A percentile compares a stretch with the other conserved stretches of the same genome.
Evolutionary conservation across 2,888 invertebrate species (phyloP).

Genomic region (Zygothrica quintamaculata): DNA sequence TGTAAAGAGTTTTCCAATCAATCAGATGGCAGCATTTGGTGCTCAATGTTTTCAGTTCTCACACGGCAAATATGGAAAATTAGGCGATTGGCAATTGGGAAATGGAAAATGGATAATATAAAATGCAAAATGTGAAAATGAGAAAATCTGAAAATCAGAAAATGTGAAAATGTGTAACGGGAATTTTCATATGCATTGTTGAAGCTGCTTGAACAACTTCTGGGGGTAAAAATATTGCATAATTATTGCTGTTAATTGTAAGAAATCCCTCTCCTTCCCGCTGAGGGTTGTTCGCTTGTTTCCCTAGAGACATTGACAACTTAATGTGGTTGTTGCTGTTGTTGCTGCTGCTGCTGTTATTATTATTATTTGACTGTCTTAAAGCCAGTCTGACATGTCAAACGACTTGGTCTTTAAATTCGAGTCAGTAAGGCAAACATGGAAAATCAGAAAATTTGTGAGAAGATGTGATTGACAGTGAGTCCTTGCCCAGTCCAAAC

Average conservation of each 20-base stretch:
- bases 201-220: constrained; percentile 22
- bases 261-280: constrained; percentile 16
- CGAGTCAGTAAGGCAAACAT: constrained; percentile 62
- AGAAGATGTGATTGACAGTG: constrained; percentile 51
- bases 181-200: constrained; percentile 46
- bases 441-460: constrained; percentile 28
- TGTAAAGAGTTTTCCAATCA: constrained; percentile 73
- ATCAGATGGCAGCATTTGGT: constrained; percentile 62
- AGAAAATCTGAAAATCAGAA: no score
- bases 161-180: constrained; percentile 3
- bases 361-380: constrained; percentile 62
- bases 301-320: constrained; percentile 64
- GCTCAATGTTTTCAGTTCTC: constrained; percentile 16
- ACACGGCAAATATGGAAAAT: constrained; percentile 66
- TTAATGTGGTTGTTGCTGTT: constrained; percentile 61
- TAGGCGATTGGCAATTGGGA: constrained; percentile 77
- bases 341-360: no score
- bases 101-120: constrained; percentile 26
- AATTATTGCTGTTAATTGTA: constrained; percentile 76
- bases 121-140: neutral
- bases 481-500: neutral
- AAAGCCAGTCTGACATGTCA: constrained; percentile 70
- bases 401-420: constrained; percentile 43
- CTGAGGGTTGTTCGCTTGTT: constrained; percentile 61
- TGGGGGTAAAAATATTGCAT: constrained; percentile 65